These are phyloP conservation scores for Serrognathus titanus DNA, from an alignment of 2,888 invertebrate species.

Conservation along the genomic window DNA sequence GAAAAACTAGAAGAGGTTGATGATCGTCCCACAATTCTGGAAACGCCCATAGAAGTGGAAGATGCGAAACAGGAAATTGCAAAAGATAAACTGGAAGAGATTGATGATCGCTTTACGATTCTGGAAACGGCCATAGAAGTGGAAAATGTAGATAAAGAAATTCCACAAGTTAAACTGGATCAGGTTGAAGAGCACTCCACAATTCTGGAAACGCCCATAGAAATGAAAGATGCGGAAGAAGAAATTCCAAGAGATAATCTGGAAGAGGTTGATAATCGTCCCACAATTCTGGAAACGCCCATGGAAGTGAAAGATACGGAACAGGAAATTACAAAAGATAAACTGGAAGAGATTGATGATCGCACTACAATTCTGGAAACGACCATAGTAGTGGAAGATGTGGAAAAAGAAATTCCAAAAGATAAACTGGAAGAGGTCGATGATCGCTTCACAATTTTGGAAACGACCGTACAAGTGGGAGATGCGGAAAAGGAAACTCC, in stretches of 20 bases:
- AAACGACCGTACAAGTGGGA: slow-evolving; percentile 1
- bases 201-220: no score
- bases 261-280: no score
- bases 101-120: neutral
- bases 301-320: neutral
- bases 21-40: neutral
- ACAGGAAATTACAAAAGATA: neutral
- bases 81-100: neutral
- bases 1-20: neutral
- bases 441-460: neutral
- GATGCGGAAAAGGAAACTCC: slow-evolving; percentile 8
- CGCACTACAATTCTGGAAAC: neutral
- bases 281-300: neutral
- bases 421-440: neutral
- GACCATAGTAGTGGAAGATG: slow-evolving; percentile 11
- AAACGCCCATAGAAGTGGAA: neutral
- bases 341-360: neutral
- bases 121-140: neutral
- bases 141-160: slow-evolving; percentile 10
- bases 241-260: neutral
- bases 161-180: neutral
- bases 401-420: slow-evolving; percentile 22
- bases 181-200: neutral
- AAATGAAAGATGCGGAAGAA: no score
- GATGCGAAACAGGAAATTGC: neutral